These are phyloP conservation scores for Lacerta agilis DNA, from an alignment of 2,797 vertebrate genomes.

Conservation along the genomic window DNA sequence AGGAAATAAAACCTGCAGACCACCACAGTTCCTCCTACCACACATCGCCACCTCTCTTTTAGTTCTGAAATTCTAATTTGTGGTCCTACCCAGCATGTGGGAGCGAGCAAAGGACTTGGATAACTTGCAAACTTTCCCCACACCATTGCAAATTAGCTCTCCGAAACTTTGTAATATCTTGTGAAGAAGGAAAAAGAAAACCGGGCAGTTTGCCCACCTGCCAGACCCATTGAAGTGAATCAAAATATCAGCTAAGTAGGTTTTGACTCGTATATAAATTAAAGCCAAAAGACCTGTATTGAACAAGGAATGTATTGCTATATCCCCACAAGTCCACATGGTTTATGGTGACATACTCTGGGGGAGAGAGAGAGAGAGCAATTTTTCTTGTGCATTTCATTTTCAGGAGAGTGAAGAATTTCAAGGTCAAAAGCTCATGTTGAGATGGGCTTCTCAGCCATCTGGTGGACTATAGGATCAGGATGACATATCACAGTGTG, in stretches of 20 bases:
- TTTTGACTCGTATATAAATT: constrained; percentile 5
- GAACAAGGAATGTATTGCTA: background rate
- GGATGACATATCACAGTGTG: constrained; percentile 1
- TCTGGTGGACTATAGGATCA: background rate
- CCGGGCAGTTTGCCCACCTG: background rate
- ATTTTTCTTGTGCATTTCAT: constrained; percentile 7
- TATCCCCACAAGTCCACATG: background rate
- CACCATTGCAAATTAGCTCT: background rate
- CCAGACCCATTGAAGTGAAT: background rate
- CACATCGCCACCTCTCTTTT: background rate
- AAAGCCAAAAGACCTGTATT: background rate
- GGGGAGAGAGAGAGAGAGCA: background rate
- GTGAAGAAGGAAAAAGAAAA: background rate
- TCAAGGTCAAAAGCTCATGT: constrained; percentile 22
- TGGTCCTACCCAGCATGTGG: background rate
- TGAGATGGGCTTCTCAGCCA: constrained; percentile 6
- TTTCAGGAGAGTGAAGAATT: background rate
- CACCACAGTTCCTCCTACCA: background rate
- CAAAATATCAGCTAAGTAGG: background rate
- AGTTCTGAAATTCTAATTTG: background rate
- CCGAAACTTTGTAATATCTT: background rate
- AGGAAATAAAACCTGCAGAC: no score
- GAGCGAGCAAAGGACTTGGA: background rate
- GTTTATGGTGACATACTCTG: constrained; percentile 3
- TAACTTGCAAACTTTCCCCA: background rate